Evolutionary conservation across 1,140 invertebrate species (phyloP), one percentile per base, ranked within the genome.

Genomic region (Telenomus remus): DNA sequence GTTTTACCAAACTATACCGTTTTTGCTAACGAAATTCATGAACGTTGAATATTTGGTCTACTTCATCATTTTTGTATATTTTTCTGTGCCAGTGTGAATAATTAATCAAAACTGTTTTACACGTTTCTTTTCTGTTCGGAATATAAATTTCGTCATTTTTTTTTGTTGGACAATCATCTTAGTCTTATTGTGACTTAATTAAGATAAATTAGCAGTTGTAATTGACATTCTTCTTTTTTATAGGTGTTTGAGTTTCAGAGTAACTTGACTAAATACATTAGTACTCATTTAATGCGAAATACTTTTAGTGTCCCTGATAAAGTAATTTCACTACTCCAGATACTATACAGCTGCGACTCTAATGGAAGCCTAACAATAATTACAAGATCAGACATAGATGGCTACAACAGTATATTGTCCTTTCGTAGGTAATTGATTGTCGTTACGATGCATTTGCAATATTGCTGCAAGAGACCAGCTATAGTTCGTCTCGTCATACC

Each of bases 361-460:
- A 68, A 68, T 68, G 55, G 64, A 68, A 53, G 5, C 43, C 54
- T 53, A 51, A 51, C 49, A 68, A 55, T 66, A 57, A 68, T 68
- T 68, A 59, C 55, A 43, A 68, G 48, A 59, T 68, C 47, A 57
- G 44, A 48, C 27, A 47, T 33, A 68, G 64, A 53, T 46, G 59
- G 13, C 55, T 47, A 59, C 49, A 53, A 51, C 27, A 34, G 19
- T 27, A 33, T 46, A 68, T 57, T 68, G 55, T 59, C 64, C 27
- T 34, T 27, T n/a, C 39, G 19, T 53, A 53, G 14, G 39, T 68
- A 68, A 68, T 57, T 46, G 48, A 57, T 59, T 68, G 55, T 68
- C 55, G 54, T 51, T 57, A 53, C 33, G 33, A 44, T 68, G 64
- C 64, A 68, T 68, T 53, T 59, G 34, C 63, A 66, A 66, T 51